These are phyloP conservation scores for Ctenodactylus gundi DNA, from an alignment of 2,113 vertebrate species.

Conservation along the genomic window DNA sequence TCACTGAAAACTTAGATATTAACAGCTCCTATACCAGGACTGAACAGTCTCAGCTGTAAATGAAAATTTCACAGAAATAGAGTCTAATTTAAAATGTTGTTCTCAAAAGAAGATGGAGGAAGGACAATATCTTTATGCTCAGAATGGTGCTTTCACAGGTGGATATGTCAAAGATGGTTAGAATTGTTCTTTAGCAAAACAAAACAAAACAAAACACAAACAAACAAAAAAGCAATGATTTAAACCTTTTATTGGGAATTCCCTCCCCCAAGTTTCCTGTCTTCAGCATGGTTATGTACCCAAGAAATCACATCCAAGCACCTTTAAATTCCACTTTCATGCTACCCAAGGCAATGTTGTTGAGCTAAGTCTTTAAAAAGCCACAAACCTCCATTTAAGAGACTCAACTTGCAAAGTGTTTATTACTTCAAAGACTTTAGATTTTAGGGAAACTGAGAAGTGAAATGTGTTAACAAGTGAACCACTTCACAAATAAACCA, in stretches of 20 bases:
- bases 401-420: neutral
- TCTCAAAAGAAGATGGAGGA: slow-evolving; percentile 5
- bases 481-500: slow-evolving; percentile 10
- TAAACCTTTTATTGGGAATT: neutral
- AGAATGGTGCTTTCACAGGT: neutral
- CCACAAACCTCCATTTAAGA: neutral
- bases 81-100: neutral
- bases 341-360: neutral
- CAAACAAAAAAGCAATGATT: too few species aligned
- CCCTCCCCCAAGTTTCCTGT: neutral
- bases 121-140: neutral
- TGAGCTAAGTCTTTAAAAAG: neutral
- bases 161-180: neutral
- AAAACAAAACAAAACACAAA: too few species aligned
- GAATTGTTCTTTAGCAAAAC: neutral
- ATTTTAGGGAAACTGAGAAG: neutral
- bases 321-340: neutral
- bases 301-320: neutral
- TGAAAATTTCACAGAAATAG: slow-evolving; percentile 48
- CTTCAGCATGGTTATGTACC: neutral
- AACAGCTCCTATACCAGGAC: neutral
- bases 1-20: slow-evolving; percentile 55
- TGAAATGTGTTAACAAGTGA: neutral
- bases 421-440: neutral
- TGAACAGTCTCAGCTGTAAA: neutral